A percentile compares a stretch with the other conserved stretches of the same genome.
These are phyloP conservation scores for Apis cerana DNA, from an alignment of 1,140 invertebrate genomes.

Conservation along the genomic window DNA sequence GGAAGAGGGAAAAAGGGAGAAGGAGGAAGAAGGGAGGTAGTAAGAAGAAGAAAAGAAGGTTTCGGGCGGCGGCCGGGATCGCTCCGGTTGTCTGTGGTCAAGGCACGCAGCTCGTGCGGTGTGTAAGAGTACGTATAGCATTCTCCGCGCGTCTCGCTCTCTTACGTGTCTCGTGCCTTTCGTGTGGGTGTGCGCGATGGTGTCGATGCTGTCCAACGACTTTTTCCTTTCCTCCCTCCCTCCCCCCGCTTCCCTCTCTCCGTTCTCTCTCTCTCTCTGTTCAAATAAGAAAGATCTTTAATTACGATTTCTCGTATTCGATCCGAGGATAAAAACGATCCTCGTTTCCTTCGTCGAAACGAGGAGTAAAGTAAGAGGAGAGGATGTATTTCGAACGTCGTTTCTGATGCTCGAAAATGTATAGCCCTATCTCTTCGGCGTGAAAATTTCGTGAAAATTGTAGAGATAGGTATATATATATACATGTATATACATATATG, in stretches of 20 bases:
- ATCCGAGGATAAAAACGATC: too few species aligned
- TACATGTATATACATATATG: too few species aligned
- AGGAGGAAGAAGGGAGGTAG: conserved; percentile 45
- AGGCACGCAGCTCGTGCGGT: conserved; percentile 74
- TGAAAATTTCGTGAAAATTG: background rate
- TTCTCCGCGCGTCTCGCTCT: conserved; percentile 60
- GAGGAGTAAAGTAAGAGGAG: too few species aligned
- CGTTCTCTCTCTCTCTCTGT: too few species aligned
- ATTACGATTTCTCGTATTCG: too few species aligned
- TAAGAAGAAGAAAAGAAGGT: conserved; percentile 65
- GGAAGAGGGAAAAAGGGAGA: background rate
- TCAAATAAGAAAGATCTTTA: too few species aligned
- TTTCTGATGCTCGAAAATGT: too few species aligned
- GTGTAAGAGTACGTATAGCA: conserved; percentile 1
- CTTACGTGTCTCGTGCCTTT: conserved; percentile 40
- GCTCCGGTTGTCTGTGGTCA: conserved; percentile 79
- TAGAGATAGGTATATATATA: background rate
- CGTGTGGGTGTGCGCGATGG: background rate
- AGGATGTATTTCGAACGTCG: too few species aligned
- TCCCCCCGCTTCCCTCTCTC: too few species aligned
- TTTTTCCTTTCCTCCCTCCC: background rate
- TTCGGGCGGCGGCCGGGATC: conserved; percentile 74
- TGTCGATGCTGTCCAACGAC: background rate
- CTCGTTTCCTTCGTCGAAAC: too few species aligned
- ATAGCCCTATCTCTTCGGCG: too few species aligned